Conservation (phyloP, 2,888 invertebrate genomes). For the Pseudeuparius sepicola region DNA sequence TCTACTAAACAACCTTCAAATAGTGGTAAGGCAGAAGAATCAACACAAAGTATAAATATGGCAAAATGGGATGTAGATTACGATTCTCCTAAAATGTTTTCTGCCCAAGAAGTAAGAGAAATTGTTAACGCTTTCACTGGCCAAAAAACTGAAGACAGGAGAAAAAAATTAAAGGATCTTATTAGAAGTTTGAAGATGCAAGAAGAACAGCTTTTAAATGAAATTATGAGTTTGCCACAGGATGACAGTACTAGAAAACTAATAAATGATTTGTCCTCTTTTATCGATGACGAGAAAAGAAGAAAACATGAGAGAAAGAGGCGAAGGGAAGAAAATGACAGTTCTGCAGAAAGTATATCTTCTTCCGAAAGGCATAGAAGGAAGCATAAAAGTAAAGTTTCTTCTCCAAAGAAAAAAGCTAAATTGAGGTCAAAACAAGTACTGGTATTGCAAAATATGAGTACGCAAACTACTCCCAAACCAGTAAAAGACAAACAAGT, state of each 20-base stretch:
- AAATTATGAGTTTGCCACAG: slow-evolving; percentile 31
- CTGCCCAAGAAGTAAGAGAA: slow-evolving; percentile 27
- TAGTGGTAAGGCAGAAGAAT: slow-evolving; percentile 13
- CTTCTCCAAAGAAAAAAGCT: slow-evolving; percentile 17
- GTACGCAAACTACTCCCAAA: slow-evolving; percentile 36
- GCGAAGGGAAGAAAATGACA: slow-evolving; percentile 10
- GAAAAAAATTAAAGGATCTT: slow-evolving; percentile 32
- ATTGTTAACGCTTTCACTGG: slow-evolving; percentile 25
- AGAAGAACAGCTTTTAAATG: slow-evolving; percentile 34
- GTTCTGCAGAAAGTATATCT: slow-evolving; percentile 11
- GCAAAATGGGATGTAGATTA: slow-evolving; percentile 26
- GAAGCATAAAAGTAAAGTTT: slow-evolving; percentile 6
- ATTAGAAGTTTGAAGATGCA: slow-evolving; percentile 35
- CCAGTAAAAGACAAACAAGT: slow-evolving; percentile 13
- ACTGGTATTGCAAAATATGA: slow-evolving; percentile 33
- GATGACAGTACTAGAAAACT: slow-evolving; percentile 28
- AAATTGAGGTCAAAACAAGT: slow-evolving; percentile 20
- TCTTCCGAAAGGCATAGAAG: slow-evolving; percentile 3
- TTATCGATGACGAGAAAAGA: slow-evolving; percentile 20
- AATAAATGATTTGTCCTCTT: slow-evolving; percentile 25
- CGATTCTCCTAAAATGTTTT: slow-evolving; percentile 23
- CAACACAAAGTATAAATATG: slow-evolving; percentile 16
- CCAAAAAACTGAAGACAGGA: slow-evolving; percentile 24
- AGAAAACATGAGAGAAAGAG: slow-evolving; percentile 16
- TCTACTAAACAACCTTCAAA: too few species aligned